These are phyloP conservation scores for Cryptus viduatorius DNA, from an alignment of 2,888 invertebrate species.

Conservation along the genomic window DNA sequence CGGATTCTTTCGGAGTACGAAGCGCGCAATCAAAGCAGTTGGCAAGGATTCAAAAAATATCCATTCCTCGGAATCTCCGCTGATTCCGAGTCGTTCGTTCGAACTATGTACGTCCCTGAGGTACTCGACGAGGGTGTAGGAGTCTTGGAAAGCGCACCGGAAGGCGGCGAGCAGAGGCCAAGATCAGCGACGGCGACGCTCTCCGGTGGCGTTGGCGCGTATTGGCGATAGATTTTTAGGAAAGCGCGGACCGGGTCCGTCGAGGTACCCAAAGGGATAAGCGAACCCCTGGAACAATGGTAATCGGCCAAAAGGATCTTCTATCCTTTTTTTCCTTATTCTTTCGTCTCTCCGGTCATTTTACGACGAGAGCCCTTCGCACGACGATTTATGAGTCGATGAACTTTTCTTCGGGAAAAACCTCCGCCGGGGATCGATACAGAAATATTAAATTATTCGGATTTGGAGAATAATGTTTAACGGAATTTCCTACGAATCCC, in stretches of 20 bases:
- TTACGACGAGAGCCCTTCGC: slow-evolving; percentile 6
- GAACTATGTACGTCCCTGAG: slow-evolving; percentile 44
- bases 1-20: too few species aligned
- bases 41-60: too few species aligned
- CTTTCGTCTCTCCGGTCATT: background rate
- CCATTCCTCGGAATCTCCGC: too few species aligned
- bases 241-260: background rate
- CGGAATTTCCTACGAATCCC: background rate
- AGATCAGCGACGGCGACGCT: slow-evolving; percentile 35
- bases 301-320: slow-evolving; percentile 21
- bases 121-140: slow-evolving; percentile 68
- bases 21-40: too few species aligned
- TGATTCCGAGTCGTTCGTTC: background rate
- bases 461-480: too few species aligned
- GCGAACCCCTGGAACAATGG: slow-evolving; percentile 8
- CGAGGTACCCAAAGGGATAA: slow-evolving; percentile 59
- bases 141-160: slow-evolving; percentile 62
- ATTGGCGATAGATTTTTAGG: slow-evolving; percentile 33
- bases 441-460: too few species aligned
- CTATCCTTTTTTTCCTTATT: background rate
- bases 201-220: slow-evolving; percentile 19
- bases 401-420: background rate
- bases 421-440: background rate
- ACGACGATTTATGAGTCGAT: background rate
- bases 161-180: slow-evolving; percentile 42